Base-by-base conservation (phyloP, 2,113 vertebrate species). In the Eptesicus fuscus region DNA sequence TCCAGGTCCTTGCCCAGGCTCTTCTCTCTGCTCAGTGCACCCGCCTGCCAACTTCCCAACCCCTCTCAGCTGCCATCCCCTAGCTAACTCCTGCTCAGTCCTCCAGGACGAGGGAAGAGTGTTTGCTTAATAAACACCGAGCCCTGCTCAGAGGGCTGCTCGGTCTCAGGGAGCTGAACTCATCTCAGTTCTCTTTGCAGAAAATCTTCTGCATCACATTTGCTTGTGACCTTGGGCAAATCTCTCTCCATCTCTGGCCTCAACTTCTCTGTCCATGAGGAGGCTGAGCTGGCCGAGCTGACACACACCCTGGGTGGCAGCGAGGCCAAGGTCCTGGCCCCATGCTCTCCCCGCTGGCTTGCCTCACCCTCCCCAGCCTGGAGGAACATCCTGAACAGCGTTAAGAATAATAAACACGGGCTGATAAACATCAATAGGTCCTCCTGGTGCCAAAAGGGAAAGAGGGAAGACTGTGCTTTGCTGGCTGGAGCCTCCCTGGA, bases 391-490 rank as follows among this genome's bases (percentile, higher is more conserved):
- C 96, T 97, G 97, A 96, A 94, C 97, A 94, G 97, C 61, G 97
- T 97, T 94, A 97, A 97, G 97, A 97, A 97, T 97, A 97, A 97
- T 97, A 97, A 97, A 97, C 97, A 97, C 0, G 40, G 93, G 65
- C 92, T 95, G 97, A 97, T 97, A 97, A 97, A 97, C 97, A 97
- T 97, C 97, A 97, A 95, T 96, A 97, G 96, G 95, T 44, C 56
- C 22, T 18, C 40, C 42, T 49, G 44, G 85, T 97, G 97, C 97
- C 97, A 97, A 94, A 96, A 97, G 85, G 73, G 56, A 95, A 94
- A 97, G 90, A 97, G 92, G 95, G 92, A 96, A 94, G 79, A 94
- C 95, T 93, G 70, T 22, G 83, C 82, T 92, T 49, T 80, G 90
- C 88, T 96, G 90, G 95, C 95, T 76, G 88, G 82, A 73, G 82